A percentile compares a stretch with the other conserved stretches of the same genome.
Evolutionary conservation across 2,797 vertebrate genomes (phyloP).

Genomic region (Dipus sagitta): DNA sequence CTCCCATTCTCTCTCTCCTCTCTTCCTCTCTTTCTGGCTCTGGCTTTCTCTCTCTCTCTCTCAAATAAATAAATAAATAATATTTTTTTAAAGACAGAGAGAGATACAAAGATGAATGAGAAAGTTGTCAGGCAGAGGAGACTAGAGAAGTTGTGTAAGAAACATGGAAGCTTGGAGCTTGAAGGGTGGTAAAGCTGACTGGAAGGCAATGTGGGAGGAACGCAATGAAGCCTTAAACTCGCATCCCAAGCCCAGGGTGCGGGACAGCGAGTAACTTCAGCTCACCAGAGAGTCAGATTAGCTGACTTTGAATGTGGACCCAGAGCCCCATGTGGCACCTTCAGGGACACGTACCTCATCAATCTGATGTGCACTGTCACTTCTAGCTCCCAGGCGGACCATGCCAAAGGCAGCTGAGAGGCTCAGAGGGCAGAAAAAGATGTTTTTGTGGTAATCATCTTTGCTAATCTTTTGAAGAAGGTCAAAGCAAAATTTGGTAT

Average conservation of each 20-base stretch:
- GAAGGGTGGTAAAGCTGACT: neutral
- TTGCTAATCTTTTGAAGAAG: constrained; percentile 81
- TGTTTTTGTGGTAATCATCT: constrained; percentile 65
- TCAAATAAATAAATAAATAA: too few species aligned
- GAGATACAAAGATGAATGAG: neutral
- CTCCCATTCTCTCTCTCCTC: too few species aligned
- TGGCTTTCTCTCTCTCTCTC: too few species aligned
- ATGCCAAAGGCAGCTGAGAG: constrained; percentile 83
- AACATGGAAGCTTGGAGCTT: neutral
- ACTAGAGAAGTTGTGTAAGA: neutral
- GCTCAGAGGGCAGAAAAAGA: constrained; percentile 84
- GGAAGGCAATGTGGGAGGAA: neutral
- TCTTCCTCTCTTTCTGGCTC: too few species aligned
- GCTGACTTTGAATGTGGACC: neutral
- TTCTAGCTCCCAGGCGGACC: constrained; percentile 78
- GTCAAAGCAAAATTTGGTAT: constrained; percentile 81
- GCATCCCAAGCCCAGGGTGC: neutral
- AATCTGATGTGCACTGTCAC: constrained; percentile 74
- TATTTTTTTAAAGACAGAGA: too few species aligned
- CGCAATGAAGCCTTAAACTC: neutral
- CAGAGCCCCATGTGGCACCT: neutral
- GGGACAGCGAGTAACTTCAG: too few species aligned
- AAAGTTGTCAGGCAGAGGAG: neutral
- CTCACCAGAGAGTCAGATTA: too few species aligned
- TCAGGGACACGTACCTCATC: constrained; percentile 67